A percentile compares a stretch with the other conserved stretches of the same genome.
Conservation (phyloP, 1,140 invertebrate species). For the Drosophila gunungcola region DNA sequence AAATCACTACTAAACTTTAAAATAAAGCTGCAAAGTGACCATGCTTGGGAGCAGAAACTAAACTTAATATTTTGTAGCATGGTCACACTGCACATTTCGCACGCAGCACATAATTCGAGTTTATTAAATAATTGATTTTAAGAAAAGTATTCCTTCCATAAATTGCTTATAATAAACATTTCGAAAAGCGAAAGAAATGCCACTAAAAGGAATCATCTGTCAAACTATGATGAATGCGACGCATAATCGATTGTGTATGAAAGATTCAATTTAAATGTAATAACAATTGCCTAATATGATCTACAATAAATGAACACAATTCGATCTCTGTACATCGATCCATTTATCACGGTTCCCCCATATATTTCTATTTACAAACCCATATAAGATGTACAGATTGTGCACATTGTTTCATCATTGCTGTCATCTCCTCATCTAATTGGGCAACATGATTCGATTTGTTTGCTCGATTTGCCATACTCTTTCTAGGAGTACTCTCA, state of each 20-base stretch:
- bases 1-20: neutral
- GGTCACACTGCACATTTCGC: neutral
- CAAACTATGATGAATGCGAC: conserved; percentile 3
- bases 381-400: conserved; percentile 28
- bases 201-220: neutral
- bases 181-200: too few species aligned
- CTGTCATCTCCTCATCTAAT: conserved; percentile 42
- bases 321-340: conserved; percentile 25
- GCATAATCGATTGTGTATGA: conserved; percentile 33
- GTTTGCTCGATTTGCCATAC: conserved; percentile 17
- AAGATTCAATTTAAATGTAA: conserved; percentile 41
- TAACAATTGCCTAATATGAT: conserved; percentile 46
- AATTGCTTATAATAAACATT: neutral
- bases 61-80: neutral
- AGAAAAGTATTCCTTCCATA: neutral
- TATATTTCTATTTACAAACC: conserved; percentile 10
- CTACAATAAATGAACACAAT: conserved; percentile 18
- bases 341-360: conserved; percentile 22
- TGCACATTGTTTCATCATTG: conserved; percentile 45
- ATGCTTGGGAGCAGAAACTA: neutral
- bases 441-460: conserved; percentile 46
- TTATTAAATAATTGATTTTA: too few species aligned
- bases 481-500: neutral
- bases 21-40: neutral
- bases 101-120: too few species aligned